Evolutionary conservation across 2,888 invertebrate species (phyloP).

Genomic region (Camptogramma bilineatum): DNA sequence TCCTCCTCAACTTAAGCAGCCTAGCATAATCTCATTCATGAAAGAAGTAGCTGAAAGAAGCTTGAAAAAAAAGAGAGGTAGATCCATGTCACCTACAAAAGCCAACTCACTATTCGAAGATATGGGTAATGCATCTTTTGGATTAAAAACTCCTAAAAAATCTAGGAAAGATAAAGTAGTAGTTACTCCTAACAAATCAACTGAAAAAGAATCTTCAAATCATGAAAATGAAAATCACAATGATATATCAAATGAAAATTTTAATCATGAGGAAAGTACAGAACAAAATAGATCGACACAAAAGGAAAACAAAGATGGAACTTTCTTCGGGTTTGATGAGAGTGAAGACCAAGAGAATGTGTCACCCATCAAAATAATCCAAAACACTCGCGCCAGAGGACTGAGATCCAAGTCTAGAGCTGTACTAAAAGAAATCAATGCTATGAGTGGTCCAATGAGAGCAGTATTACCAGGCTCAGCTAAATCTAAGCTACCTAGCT

Average conservation of each 20-base stretch:
- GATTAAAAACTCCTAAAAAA: slow-evolving; percentile 44
- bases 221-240: slow-evolving; percentile 42
- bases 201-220: slow-evolving; percentile 49
- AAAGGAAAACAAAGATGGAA: slow-evolving; percentile 58
- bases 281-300: slow-evolving; percentile 36
- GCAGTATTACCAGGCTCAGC: slow-evolving; percentile 59
- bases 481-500: slow-evolving; percentile 60
- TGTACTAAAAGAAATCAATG: slow-evolving; percentile 69
- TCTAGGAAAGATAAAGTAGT: slow-evolving; percentile 39
- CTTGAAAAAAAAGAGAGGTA: slow-evolving; percentile 65
- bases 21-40: slow-evolving; percentile 79
- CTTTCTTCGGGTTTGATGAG: slow-evolving; percentile 81
- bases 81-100: slow-evolving; percentile 62
- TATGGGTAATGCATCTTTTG: slow-evolving; percentile 41
- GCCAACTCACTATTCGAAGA: slow-evolving; percentile 61
- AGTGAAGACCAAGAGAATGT: slow-evolving; percentile 75
- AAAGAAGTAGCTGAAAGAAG: slow-evolving; percentile 70
- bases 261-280: slow-evolving; percentile 44
- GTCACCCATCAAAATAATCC: slow-evolving; percentile 61
- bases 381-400: slow-evolving; percentile 50
- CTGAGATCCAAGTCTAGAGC: slow-evolving; percentile 60
- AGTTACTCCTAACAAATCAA: slow-evolving; percentile 42
- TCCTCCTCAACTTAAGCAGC: slow-evolving; percentile 67
- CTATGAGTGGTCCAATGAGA: slow-evolving; percentile 59
- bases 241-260: slow-evolving; percentile 40